Base-by-base conservation (phyloP, 2,797 vertebrate species). In the Melanotaenia maccullochi region DNA sequence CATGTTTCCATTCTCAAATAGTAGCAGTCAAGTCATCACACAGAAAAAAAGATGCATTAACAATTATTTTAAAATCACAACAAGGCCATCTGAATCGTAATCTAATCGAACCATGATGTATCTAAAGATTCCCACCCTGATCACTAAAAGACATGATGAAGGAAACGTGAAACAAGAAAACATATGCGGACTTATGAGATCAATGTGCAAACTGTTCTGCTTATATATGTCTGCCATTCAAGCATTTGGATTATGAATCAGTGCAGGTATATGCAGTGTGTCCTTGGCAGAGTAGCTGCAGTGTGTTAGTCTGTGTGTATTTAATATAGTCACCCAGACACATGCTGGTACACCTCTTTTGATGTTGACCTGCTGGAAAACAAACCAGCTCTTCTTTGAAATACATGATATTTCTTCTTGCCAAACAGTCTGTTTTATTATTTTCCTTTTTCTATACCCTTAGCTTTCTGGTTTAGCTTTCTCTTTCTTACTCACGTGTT, bases 171-270 rank as follows among this genome's bases (percentile, higher is more conserved):
- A 30, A 20, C 18, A 44, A 6, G 42, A 18, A 44, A 44, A 32
- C 14, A 67, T 35, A 47, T 63, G 55, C 28, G 11, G 33, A 65
- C n/a, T 20, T 49, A 49, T 5, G 35, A 13, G 47, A 24, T 2
- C 18, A 7, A 5, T 52, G 54, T 63, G 62, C 22, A 30, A 20
- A 47, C 13, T 74, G 2, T 33, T 30, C 54, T 52, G 20, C 9
- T 38, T 32, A 56, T 51, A 65, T 57, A 16, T 33, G 11, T 66
- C 62, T 14, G 11, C 25, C 63, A 70, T 74, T 93, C 82, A 82
- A 83, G 93, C 88, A 92, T 85, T 66, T 75, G 74, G 14, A 82
- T 90, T 91, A 93, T 94, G 92, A 92, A 87, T 54, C 62, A 47
- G 25, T 14, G 52, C 1, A 40, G 36, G 25, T 71, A 35, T 4